Percentiles rank a stretch among this genome's conserved stretches.
Conservation (phyloP, 2,797 vertebrate species). For the Schizopygopsis malacanthus region DNA sequence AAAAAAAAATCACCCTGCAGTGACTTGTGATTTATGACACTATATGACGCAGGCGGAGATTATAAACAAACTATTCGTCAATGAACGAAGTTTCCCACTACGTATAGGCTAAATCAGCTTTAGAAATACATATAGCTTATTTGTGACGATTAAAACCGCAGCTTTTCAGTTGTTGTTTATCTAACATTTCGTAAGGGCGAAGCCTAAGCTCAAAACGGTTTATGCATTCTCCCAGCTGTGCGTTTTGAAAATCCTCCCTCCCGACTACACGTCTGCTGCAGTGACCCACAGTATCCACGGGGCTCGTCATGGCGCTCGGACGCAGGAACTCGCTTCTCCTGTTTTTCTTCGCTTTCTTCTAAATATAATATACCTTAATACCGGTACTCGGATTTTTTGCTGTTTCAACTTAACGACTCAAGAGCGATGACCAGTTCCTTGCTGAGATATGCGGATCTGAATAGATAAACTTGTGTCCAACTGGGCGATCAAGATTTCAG, state of each 20-base stretch:
- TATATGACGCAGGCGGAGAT: slow-evolving; percentile 46
- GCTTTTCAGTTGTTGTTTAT: neutral
- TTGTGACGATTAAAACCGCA: neutral
- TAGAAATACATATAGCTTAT: neutral
- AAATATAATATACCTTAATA: slow-evolving; percentile 38
- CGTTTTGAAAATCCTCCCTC: slow-evolving; percentile 61
- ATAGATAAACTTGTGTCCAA: slow-evolving; percentile 24
- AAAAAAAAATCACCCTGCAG: neutral
- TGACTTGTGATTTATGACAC: neutral
- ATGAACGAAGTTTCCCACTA: neutral
- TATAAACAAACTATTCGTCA: slow-evolving; percentile 49
- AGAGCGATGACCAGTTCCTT: neutral
- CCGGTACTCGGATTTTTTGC: neutral
- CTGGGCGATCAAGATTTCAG: slow-evolving; percentile 41
- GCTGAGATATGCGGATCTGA: neutral
- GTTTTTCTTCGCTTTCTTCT: slow-evolving; percentile 51
- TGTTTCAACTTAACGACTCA: neutral
- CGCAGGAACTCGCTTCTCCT: slow-evolving; percentile 63
- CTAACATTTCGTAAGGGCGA: neutral
- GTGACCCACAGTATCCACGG: slow-evolving; percentile 66
- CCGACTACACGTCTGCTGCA: slow-evolving; percentile 54
- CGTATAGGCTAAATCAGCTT: neutral
- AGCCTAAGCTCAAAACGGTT: neutral
- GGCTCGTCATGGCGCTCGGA: slow-evolving; percentile 74
- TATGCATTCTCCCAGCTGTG: neutral